Conservation (phyloP, 2,888 invertebrate genomes). For the Cryptophagus acutangulus region DNA sequence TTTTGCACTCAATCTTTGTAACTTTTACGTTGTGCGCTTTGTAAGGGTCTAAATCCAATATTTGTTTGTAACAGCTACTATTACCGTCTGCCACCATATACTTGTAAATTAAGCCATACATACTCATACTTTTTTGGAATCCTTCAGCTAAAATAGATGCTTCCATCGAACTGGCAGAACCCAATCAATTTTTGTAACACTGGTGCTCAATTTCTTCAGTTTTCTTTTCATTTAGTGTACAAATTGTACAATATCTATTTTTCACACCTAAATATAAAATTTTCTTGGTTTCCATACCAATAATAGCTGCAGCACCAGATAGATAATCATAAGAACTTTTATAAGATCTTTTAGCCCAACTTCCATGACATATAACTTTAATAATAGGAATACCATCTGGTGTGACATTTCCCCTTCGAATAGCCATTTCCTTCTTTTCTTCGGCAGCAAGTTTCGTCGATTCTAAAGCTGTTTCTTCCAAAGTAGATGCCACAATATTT, state of each 20-base stretch:
- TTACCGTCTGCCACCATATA: conserved; percentile 20
- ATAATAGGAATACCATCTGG: conserved; percentile 20
- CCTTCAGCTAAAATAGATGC: conserved; percentile 18
- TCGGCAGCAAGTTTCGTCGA: conserved; percentile 8
- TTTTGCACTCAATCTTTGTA: conserved; percentile 18
- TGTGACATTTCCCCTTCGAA: conserved; percentile 18
- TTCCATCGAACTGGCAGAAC: conserved; percentile 19
- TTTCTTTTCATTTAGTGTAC: conserved; percentile 10
- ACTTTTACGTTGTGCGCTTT: conserved; percentile 6
- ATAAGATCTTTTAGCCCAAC: conserved; percentile 25
- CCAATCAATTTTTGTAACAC: conserved; percentile 22
- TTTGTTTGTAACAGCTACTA: conserved; percentile 17
- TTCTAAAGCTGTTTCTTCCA: conserved; percentile 8
- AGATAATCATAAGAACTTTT: conserved; percentile 12
- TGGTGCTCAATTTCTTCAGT: conserved; percentile 7
- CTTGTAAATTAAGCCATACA: conserved; percentile 17
- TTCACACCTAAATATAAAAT: conserved; percentile 17
- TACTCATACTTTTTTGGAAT: conserved; percentile 13
- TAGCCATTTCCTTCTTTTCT: conserved; percentile 16
- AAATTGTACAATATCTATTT: conserved; percentile 20
- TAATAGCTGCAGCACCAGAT: conserved; percentile 11
- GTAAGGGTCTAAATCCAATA: conserved; percentile 16
- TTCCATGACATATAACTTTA: conserved; percentile 24
- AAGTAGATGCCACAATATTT: no score
- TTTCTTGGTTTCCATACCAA: conserved; percentile 18